Conservation (phyloP, 2,888 invertebrate genomes). For the Orthosia gracilis region DNA sequence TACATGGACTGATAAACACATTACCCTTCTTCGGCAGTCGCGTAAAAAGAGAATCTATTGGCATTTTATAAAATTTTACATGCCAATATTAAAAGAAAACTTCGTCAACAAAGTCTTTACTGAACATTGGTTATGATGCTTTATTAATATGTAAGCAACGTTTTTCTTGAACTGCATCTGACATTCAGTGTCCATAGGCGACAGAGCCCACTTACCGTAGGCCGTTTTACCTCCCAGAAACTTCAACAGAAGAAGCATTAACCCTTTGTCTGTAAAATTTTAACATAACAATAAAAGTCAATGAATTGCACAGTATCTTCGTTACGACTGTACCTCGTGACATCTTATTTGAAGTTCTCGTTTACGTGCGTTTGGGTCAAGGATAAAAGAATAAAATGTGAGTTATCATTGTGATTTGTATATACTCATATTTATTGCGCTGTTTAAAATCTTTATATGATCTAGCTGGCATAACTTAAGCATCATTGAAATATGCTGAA, state of each 20-base stretch:
- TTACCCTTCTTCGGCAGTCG: too few species aligned
- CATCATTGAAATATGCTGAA: too few species aligned
- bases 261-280: conserved; percentile 1
- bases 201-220: neutral
- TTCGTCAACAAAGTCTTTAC: too few species aligned
- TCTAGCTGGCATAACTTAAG: neutral
- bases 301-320: conserved; percentile 34
- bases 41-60: too few species aligned
- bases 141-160: neutral
- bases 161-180: neutral
- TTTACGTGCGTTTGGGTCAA: conserved; percentile 46
- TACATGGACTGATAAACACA: too few species aligned
- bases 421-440: conserved; percentile 8
- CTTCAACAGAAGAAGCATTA: neutral
- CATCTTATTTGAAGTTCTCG: conserved; percentile 43
- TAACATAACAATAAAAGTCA: conserved; percentile 30
- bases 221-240: neutral
- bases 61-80: too few species aligned
- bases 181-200: neutral
- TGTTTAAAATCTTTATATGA: neutral
- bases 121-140: too few species aligned
- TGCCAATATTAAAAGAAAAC: too few species aligned
- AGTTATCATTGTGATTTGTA: neutral
- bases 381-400: conserved; percentile 8
- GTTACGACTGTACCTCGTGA: conserved; percentile 21